Percentiles rank a stretch among this genome's conserved stretches.
phyloP scores from a whole-genome alignment of 2,888 invertebrate species.

The Caenorhabditis sp. region DNA sequence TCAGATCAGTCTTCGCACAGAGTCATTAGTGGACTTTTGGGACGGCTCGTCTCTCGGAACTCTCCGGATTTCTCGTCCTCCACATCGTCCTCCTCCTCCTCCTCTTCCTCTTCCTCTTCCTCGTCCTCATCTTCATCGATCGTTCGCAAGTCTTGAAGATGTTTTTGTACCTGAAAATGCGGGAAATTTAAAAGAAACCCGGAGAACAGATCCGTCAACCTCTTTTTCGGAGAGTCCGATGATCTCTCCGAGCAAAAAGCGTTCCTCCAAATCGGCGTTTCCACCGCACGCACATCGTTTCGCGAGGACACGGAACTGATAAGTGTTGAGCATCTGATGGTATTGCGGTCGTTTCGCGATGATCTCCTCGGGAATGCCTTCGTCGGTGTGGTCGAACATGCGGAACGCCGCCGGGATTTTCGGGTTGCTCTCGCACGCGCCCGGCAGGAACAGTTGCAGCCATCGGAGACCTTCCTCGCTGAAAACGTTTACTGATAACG shows the following conservation, averaged over 20 bases:
- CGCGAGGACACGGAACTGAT: conserved; percentile 32
- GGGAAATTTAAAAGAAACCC: background rate
- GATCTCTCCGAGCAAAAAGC: conserved; percentile 7
- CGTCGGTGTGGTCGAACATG: conserved; percentile 37
- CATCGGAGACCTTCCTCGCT: conserved; percentile 25
- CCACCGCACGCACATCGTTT: conserved; percentile 13
- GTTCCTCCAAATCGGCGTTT: conserved; percentile 3
- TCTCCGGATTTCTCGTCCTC: too few relatives aligned
- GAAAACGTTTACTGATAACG: too few relatives aligned
- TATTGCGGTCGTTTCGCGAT: background rate
- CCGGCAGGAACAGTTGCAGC: conserved; percentile 13
- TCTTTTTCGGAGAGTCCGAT: conserved; percentile 19
- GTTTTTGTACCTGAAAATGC: background rate
- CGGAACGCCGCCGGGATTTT: conserved; percentile 1
- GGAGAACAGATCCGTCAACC: conserved; percentile 8
- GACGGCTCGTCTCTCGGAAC: too few relatives aligned
- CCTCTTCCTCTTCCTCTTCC: too few relatives aligned
- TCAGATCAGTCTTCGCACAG: too few relatives aligned
- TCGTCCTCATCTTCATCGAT: too few relatives aligned
- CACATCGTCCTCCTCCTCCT: too few relatives aligned
- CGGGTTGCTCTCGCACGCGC: background rate
- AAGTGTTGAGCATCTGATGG: background rate
- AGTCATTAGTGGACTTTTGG: too few relatives aligned
- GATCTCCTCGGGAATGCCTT: conserved; percentile 7
- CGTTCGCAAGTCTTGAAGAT: too few relatives aligned